A percentile compares a stretch with the other conserved stretches of the same genome.
phyloP scores from a whole-genome alignment of 1,140 invertebrate genomes.

The Drosophila watanabei region DNA sequence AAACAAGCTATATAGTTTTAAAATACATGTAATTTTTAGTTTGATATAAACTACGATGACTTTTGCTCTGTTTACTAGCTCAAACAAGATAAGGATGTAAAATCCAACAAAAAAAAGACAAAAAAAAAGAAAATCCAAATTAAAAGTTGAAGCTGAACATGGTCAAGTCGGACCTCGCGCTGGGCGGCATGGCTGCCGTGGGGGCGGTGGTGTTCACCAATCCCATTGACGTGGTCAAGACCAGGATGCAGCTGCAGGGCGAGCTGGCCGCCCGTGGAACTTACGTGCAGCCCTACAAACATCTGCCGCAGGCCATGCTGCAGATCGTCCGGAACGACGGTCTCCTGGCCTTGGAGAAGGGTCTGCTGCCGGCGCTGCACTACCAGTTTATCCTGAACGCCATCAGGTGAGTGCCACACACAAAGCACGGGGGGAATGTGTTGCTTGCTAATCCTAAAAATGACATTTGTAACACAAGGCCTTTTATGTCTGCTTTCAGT shows the following conservation, averaged over 20 bases:
- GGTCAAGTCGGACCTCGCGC: slow-evolving; percentile 73
- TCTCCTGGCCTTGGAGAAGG: slow-evolving; percentile 93
- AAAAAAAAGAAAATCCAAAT: background rate
- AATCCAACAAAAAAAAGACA: too few species aligned
- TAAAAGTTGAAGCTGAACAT: slow-evolving; percentile 2
- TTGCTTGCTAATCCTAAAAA: background rate
- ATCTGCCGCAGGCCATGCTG: slow-evolving; percentile 89
- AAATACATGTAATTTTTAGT: too few species aligned
- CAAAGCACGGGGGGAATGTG: background rate
- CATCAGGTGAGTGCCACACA: slow-evolving; percentile 86
- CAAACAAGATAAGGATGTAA: background rate
- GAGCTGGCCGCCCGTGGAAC: slow-evolving; percentile 91
- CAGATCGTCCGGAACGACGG: slow-evolving; percentile 88
- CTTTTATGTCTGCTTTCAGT: background rate
- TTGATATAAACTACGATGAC: background rate
- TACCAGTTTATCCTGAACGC: slow-evolving; percentile 87
- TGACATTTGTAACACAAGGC: background rate
- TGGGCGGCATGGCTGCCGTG: slow-evolving; percentile 87
- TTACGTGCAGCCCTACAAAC: slow-evolving; percentile 87
- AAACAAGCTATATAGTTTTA: background rate
- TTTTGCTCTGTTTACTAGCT: background rate
- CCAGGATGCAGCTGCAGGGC: slow-evolving; percentile 95
- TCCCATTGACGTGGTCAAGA: slow-evolving; percentile 94
- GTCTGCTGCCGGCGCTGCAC: slow-evolving; percentile 92
- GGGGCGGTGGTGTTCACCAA: slow-evolving; percentile 89